Conservation (phyloP, 2,113 vertebrate genomes). For the Asarcornis scutulata region DNA sequence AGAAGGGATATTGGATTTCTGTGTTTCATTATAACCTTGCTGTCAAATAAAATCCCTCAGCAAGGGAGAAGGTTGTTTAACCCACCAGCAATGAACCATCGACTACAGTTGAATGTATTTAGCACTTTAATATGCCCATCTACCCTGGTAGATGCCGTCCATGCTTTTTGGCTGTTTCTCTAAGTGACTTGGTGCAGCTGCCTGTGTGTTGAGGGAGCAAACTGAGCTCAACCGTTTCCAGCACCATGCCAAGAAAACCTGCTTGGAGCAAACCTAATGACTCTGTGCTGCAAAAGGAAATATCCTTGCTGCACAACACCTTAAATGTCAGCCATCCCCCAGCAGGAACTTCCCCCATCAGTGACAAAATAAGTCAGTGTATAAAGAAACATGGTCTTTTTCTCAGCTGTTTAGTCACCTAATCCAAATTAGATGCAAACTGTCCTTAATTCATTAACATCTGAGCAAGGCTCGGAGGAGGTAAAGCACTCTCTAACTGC, state of each 20-base stretch:
- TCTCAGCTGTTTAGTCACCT: slow-evolving; percentile 15
- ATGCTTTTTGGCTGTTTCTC: neutral
- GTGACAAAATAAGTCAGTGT: neutral
- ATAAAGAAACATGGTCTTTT: neutral
- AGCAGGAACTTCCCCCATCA: neutral
- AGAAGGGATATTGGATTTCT: slow-evolving; percentile 64
- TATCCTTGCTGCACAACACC: neutral
- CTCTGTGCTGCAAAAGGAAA: neutral
- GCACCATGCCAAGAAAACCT: neutral
- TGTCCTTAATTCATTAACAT: slow-evolving; percentile 48
- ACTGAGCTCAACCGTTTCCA: neutral
- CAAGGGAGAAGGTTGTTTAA: slow-evolving; percentile 37
- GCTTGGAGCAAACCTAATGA: neutral
- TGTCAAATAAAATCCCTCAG: slow-evolving; percentile 61
- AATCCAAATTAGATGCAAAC: slow-evolving; percentile 42
- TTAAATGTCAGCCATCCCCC: neutral
- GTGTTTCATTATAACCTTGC: slow-evolving; percentile 58
- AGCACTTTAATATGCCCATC: neutral
- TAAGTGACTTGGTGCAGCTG: neutral
- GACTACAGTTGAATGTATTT: slow-evolving; percentile 13
- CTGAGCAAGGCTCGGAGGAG: slow-evolving; percentile 22
- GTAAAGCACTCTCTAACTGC: slow-evolving; percentile 2
- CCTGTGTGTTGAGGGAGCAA: neutral
- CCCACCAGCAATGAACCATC: slow-evolving; percentile 34
- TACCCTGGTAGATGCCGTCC: neutral